phyloP scores from a whole-genome alignment of 2,113 vertebrate genomes.

The Alosa alosa region DNA sequence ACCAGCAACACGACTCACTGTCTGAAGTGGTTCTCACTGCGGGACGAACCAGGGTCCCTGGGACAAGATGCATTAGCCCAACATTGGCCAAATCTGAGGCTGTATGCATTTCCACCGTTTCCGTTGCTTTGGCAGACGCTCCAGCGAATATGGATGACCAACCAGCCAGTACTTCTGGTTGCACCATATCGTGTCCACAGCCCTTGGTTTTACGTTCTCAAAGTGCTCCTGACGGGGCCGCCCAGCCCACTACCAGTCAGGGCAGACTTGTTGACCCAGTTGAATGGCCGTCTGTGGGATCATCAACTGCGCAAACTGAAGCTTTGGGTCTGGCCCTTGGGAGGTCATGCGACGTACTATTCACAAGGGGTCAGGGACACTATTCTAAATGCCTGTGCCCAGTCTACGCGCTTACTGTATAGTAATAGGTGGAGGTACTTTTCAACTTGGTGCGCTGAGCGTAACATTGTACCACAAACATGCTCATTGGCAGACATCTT shows the following conservation, averaged over 20 bases:
- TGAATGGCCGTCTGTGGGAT: too few species aligned
- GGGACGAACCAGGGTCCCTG: not conserved
- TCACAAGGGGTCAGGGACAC: too few species aligned
- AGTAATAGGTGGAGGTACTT: too few species aligned
- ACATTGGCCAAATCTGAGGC: not conserved
- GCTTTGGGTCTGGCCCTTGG: too few species aligned
- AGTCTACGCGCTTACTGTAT: too few species aligned
- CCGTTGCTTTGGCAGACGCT: not conserved
- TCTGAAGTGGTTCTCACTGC: constrained; percentile 15
- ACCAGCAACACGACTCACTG: not conserved
- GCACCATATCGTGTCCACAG: not conserved
- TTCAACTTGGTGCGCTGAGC: not conserved
- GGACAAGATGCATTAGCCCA: not conserved
- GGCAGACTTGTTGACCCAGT: too few species aligned
- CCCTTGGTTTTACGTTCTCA: not conserved
- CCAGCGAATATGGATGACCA: not conserved
- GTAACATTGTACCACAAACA: not conserved
- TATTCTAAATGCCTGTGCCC: too few species aligned
- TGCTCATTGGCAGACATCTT: not conserved
- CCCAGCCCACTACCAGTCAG: too few species aligned
- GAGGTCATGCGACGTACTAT: too few species aligned
- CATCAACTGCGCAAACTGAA: too few species aligned
- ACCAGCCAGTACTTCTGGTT: not conserved
- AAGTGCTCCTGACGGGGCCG: too few species aligned
- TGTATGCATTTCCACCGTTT: constrained; percentile 16